Conservation (phyloP, 2,888 invertebrate species). For the Ochlodes sylvanus region DNA sequence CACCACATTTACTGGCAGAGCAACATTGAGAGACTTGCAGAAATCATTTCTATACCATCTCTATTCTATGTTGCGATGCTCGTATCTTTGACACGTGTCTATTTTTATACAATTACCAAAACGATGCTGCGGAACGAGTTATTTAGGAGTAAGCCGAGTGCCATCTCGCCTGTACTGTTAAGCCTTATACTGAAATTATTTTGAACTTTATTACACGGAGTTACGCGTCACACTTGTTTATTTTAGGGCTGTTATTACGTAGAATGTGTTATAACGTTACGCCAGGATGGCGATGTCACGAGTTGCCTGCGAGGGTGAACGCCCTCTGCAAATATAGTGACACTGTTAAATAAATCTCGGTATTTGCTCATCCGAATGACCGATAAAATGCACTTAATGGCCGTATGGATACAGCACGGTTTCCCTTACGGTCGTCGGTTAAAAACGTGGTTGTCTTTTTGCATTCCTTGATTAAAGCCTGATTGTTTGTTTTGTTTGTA, state of each 20-base stretch:
- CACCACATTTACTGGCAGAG: too few relatives aligned
- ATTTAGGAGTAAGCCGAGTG: constrained; percentile 12
- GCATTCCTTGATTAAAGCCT: constrained; percentile 36
- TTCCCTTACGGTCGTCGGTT: constrained; percentile 17
- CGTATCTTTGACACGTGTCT: constrained; percentile 30
- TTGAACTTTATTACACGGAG: constrained; percentile 17
- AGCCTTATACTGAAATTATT: neutral
- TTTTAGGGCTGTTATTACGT: constrained; percentile 7
- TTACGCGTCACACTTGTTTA: constrained; percentile 13
- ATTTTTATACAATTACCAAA: constrained; percentile 28
- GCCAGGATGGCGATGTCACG: constrained; percentile 67
- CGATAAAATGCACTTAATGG: constrained; percentile 35
- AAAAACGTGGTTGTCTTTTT: constrained; percentile 22
- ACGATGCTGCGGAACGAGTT: constrained; percentile 29
- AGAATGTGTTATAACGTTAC: constrained; percentile 58
- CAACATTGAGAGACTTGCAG: neutral
- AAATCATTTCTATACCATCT: constrained; percentile 2
- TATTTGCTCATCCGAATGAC: constrained; percentile 47
- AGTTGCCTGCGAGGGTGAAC: constrained; percentile 65
- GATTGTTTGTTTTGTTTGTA: constrained; percentile 33
- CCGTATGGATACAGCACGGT: constrained; percentile 28
- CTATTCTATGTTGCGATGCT: constrained; percentile 15
- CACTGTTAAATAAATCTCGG: constrained; percentile 63
- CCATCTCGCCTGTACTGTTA: constrained; percentile 14
- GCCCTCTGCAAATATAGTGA: constrained; percentile 68